Conservation (phyloP, 2,888 invertebrate genomes). For the Archaeoteleia sp. region DNA sequence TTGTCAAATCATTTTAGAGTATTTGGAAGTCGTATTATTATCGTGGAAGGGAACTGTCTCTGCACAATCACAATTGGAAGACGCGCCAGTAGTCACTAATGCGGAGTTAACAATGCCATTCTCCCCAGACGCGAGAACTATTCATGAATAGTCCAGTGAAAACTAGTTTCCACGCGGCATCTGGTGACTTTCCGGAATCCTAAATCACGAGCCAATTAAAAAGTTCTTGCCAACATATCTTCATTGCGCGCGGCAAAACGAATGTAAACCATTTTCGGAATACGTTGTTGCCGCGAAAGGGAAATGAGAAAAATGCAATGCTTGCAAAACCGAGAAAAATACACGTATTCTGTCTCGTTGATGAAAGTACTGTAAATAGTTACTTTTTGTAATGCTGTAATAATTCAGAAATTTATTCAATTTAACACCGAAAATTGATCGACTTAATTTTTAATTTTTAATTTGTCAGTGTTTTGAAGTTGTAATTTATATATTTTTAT, state of each 20-base stretch:
- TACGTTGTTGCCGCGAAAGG: too few species aligned
- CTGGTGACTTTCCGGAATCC: slow-evolving; percentile 28
- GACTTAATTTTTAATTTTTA: too few species aligned
- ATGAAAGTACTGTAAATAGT: too few species aligned
- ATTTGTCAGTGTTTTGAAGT: too few species aligned
- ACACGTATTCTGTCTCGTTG: too few species aligned
- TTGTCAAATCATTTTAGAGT: slow-evolving; percentile 40
- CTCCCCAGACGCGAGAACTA: slow-evolving; percentile 39
- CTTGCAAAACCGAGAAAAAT: too few species aligned
- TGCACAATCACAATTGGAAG: slow-evolving; percentile 46
- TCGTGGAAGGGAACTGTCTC: slow-evolving; percentile 35
- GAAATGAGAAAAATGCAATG: too few species aligned
- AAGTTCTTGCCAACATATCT: slow-evolving; percentile 26
- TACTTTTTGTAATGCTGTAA: too few species aligned
- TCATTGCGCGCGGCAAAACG: background rate
- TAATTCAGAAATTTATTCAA: too few species aligned
- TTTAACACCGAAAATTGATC: too few species aligned
- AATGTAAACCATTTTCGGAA: slow-evolving; percentile 5
- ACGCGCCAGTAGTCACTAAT: slow-evolving; percentile 42
- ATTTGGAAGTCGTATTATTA: slow-evolving; percentile 46
- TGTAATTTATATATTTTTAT: too few species aligned
- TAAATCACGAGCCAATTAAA: slow-evolving; percentile 45
- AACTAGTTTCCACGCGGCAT: slow-evolving; percentile 35
- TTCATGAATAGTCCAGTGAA: slow-evolving; percentile 34
- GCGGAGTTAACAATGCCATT: slow-evolving; percentile 42